phyloP scores from a whole-genome alignment of 2,888 invertebrate genomes.

The Athrips mouffetella region DNA sequence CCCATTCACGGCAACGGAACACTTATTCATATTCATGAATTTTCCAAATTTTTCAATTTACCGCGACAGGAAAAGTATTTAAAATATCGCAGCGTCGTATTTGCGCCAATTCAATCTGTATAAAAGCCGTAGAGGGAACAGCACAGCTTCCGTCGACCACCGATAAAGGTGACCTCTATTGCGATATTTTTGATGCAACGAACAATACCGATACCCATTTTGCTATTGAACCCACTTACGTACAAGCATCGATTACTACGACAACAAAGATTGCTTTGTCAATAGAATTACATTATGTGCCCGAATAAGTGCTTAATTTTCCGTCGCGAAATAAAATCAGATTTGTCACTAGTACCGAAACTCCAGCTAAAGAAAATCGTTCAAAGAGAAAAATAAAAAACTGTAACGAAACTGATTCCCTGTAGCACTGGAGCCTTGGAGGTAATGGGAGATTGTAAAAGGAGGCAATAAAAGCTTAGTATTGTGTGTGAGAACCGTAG shows the following conservation, averaged over 20 bases:
- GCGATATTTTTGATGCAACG: conserved; percentile 55
- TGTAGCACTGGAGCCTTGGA: conserved; percentile 65
- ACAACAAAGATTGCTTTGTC: conserved; percentile 8
- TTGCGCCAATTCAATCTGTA: conserved; percentile 66
- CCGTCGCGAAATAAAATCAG: conserved; percentile 35
- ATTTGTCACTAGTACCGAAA: conserved; percentile 45
- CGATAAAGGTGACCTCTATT: conserved; percentile 55
- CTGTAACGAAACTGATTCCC: conserved; percentile 75
- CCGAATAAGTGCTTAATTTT: conserved; percentile 29
- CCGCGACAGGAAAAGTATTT: conserved; percentile 64
- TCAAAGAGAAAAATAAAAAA: conserved; percentile 61
- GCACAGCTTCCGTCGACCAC: conserved; percentile 32
- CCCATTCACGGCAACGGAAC: conserved; percentile 66
- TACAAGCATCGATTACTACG: conserved; percentile 8
- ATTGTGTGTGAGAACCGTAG: conserved; percentile 74
- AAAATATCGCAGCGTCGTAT: conserved; percentile 59
- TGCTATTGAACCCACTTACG: conserved; percentile 19
- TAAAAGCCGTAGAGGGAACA: conserved; percentile 55
- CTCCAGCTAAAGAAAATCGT: conserved; percentile 59
- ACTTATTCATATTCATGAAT: conserved; percentile 76
- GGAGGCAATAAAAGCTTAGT: conserved; percentile 78
- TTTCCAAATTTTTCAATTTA: conserved; percentile 73
- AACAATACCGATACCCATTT: conserved; percentile 40
- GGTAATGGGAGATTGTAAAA: conserved; percentile 78
- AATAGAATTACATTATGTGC: conserved; percentile 22